Conservation (phyloP, 2,797 vertebrate genomes). For the Pangasius larnaudii region DNA sequence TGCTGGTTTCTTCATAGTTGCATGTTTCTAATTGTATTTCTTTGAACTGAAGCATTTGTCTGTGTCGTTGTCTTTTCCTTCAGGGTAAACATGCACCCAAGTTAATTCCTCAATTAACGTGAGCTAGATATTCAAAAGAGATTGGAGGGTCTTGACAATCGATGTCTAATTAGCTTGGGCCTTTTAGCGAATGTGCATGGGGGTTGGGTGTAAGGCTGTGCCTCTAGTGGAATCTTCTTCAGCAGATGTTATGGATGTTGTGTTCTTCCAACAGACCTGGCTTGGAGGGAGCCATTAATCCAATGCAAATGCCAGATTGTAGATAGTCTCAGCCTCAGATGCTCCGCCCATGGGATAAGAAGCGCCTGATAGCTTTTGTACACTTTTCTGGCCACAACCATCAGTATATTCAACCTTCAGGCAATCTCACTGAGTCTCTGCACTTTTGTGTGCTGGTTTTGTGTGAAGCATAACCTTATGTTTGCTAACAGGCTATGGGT, state of each 20-base stretch:
- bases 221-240: constrained; percentile 58
- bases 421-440: not conserved
- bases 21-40: constrained; percentile 54
- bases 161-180: constrained; percentile 76
- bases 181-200: constrained; percentile 35
- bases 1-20: constrained; percentile 50
- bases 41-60: constrained; percentile 67
- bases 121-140: constrained; percentile 74
- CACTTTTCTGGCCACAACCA: constrained; percentile 11
- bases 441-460: not conserved
- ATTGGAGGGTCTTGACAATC: constrained; percentile 73
- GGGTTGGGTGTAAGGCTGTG: constrained; percentile 55
- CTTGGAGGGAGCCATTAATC: constrained; percentile 80
- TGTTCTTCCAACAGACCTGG: constrained; percentile 72
- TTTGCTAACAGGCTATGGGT: not conserved
- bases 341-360: constrained; percentile 21
- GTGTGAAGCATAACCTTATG: not conserved
- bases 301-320: constrained; percentile 82
- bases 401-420: not conserved
- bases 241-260: constrained; percentile 57
- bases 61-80: constrained; percentile 52
- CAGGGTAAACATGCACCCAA: constrained; percentile 66
- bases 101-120: constrained; percentile 78
- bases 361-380: constrained; percentile 1
- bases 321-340: constrained; percentile 56